Conservation (phyloP, 2,797 vertebrate species). For the Gymnothorax reevesii region DNA sequence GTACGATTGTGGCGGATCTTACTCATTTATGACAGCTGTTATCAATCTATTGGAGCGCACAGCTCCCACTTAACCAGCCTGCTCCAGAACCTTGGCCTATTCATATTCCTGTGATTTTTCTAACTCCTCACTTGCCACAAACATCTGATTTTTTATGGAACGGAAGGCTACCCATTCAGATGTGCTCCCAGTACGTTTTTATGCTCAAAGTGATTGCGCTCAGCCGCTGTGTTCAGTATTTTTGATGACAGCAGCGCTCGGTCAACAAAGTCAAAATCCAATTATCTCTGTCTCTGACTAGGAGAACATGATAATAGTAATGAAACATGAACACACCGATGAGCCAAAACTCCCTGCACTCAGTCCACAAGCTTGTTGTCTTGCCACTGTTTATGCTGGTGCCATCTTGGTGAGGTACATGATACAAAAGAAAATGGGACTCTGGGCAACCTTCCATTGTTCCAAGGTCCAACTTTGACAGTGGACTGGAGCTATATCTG, state of each 20-base stretch:
- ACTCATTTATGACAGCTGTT: not conserved
- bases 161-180: not conserved
- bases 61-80: not conserved
- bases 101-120: not conserved
- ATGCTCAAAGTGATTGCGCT: not conserved
- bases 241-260: not conserved
- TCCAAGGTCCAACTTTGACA: too few relatives aligned
- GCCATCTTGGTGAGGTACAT: too few relatives aligned
- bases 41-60: not conserved
- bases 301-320: not conserved
- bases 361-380: too few relatives aligned
- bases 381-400: too few relatives aligned
- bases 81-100: not conserved
- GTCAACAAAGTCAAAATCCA: not conserved
- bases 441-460: too few relatives aligned
- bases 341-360: too few relatives aligned
- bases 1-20: not conserved
- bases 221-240: constrained; percentile 1
- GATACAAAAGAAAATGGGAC: too few relatives aligned
- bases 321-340: not conserved
- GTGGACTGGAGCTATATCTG: too few relatives aligned
- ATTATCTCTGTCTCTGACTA: not conserved
- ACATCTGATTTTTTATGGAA: not conserved
- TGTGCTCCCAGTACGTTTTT: not conserved
- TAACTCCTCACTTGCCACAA: not conserved